Percentiles rank a stretch among this genome's conserved stretches.
These are phyloP conservation scores for Protomyctophum bolini DNA, from an alignment of 2,113 vertebrate species.

Conservation along the genomic window DNA sequence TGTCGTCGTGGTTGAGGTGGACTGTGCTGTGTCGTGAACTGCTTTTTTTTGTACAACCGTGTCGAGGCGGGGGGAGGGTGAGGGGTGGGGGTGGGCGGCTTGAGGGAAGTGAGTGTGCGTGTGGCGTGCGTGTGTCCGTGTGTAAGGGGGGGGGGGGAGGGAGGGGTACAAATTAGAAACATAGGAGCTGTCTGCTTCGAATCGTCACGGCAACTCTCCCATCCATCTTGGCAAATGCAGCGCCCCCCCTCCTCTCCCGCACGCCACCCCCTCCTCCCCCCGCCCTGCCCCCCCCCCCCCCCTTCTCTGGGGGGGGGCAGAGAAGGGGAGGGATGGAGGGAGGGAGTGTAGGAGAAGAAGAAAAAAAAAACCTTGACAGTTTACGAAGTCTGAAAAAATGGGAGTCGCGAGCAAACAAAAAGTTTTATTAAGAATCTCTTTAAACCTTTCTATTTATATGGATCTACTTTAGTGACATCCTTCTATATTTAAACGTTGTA, in stretches of 20 bases:
- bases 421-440: conserved; percentile 75
- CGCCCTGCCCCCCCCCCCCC: conserved; percentile 30
- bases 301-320: background rate
- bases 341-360: conserved; percentile 25
- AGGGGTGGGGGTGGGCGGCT: background rate
- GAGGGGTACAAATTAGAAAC: conserved; percentile 51
- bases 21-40: conserved; percentile 74
- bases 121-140: too few species aligned
- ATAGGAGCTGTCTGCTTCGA: conserved; percentile 52
- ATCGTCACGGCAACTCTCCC: conserved; percentile 54
- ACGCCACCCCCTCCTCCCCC: conserved; percentile 4
- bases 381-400: conserved; percentile 47
- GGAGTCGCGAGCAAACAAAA: conserved; percentile 28
- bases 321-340: background rate
- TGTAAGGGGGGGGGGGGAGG: background rate
- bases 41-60: conserved; percentile 69
- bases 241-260: conserved; percentile 33
- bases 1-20: conserved; percentile 73
- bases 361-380: conserved; percentile 24
- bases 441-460: conserved; percentile 76
- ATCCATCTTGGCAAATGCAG: conserved; percentile 58
- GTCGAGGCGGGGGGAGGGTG: conserved; percentile 38
- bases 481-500: conserved; percentile 80
- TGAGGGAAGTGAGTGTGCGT: background rate
- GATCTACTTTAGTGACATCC: conserved; percentile 75